Conservation (phyloP, 2,888 invertebrate species). For the Platycnemis pennipes region DNA sequence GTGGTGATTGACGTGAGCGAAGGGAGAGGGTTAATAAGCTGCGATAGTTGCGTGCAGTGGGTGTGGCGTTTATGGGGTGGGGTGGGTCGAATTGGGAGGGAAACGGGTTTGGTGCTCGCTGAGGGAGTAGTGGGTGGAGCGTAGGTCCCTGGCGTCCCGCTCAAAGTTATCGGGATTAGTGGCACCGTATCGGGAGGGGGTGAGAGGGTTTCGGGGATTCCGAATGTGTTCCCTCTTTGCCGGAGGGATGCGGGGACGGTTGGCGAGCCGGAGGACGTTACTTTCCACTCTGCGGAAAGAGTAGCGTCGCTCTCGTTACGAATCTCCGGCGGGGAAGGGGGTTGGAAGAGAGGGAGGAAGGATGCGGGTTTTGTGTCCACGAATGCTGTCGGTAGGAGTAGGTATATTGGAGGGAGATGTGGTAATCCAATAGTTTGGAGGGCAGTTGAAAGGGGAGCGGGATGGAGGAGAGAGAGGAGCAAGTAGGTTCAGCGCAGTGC, state of each 20-base stretch:
- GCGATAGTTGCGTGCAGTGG: neutral
- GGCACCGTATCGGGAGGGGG: neutral
- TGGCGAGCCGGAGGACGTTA: neutral
- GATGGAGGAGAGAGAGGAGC: neutral
- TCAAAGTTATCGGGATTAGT: slow-evolving; percentile 20
- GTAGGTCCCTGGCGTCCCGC: neutral
- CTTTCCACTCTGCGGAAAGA: slow-evolving; percentile 18
- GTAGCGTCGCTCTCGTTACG: slow-evolving; percentile 1
- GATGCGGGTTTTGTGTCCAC: slow-evolving; percentile 19
- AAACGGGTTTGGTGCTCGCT: neutral
- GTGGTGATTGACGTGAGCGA: neutral
- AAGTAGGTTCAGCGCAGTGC: neutral
- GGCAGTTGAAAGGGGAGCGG: too few relatives aligned
- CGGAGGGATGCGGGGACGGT: neutral
- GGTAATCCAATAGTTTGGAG: slow-evolving; percentile 30
- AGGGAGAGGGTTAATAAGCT: slow-evolving; percentile 2
- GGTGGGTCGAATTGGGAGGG: neutral
- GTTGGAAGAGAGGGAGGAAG: neutral
- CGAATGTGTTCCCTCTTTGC: neutral
- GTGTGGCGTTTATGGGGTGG: neutral
- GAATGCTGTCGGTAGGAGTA: neutral
- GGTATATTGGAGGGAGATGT: neutral
- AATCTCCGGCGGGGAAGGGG: neutral
- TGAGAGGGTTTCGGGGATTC: neutral
- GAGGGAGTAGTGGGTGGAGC: too few relatives aligned